Conservation (phyloP, 2,888 invertebrate genomes). For the Mythimna albipuncta region DNA sequence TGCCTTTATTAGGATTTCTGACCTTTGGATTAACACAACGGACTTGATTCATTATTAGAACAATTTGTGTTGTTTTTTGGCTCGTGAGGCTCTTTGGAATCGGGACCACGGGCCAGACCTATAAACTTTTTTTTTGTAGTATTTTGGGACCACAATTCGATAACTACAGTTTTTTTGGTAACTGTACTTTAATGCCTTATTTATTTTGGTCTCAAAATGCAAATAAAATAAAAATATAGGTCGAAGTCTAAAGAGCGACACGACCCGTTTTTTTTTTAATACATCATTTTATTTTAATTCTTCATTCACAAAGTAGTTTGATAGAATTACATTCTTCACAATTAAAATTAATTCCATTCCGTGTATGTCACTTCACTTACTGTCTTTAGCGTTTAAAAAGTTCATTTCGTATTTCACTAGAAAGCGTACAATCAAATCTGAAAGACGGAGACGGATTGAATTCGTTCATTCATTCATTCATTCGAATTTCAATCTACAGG, state of each 20-base stretch:
- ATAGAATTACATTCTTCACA: slow-evolving; percentile 45
- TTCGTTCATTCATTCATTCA: slow-evolving; percentile 39
- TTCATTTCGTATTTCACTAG: slow-evolving; percentile 58
- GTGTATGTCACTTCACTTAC: slow-evolving; percentile 47
- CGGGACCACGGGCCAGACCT: too few relatives aligned
- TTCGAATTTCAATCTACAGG: slow-evolving; percentile 44
- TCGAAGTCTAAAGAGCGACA: too few relatives aligned
- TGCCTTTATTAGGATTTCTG: slow-evolving; percentile 6
- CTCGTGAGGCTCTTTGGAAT: too few relatives aligned
- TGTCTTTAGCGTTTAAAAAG: slow-evolving; percentile 51
- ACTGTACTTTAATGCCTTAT: too few relatives aligned
- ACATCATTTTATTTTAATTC: neutral
- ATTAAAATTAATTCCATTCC: slow-evolving; percentile 50
- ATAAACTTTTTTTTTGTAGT: too few relatives aligned
- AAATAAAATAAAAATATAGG: too few relatives aligned
- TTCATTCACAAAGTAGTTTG: slow-evolving; percentile 13
- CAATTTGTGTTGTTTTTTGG: neutral
- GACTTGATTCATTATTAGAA: neutral
- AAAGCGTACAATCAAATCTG: slow-evolving; percentile 55
- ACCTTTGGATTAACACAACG: slow-evolving; percentile 24
- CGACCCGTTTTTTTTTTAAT: neutral
- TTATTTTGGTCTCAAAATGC: too few relatives aligned
- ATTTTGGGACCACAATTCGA: too few relatives aligned
- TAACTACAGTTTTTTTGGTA: too few relatives aligned
- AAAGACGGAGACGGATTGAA: slow-evolving; percentile 48